phyloP scores from a whole-genome alignment of 1,140 invertebrate genomes.

The Uloborus diversus region DNA sequence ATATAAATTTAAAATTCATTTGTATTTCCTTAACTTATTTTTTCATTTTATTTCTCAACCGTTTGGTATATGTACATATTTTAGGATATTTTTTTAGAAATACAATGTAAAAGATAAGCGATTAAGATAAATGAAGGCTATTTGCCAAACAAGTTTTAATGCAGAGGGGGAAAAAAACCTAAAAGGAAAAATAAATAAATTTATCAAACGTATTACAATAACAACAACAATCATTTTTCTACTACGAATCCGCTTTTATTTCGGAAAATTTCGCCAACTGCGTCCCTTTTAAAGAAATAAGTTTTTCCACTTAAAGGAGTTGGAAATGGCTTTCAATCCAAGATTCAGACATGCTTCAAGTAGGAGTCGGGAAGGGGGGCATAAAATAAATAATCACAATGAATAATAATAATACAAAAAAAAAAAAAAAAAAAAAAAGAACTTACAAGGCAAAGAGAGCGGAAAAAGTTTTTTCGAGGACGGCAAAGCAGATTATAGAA shows the following conservation, averaged over 20 bases:
- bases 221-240: neutral
- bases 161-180: too few species aligned
- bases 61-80: too few species aligned
- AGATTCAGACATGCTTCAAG: conserved; percentile 17
- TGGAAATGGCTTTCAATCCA: conserved; percentile 34
- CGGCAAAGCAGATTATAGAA: conserved; percentile 55
- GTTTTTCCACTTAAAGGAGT: conserved; percentile 23
- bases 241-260: neutral
- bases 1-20: too few species aligned
- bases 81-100: too few species aligned
- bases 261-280: neutral
- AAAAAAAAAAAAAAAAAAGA: neutral
- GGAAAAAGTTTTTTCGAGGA: neutral
- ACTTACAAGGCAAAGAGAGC: neutral
- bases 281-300: conserved; percentile 19
- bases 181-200: too few species aligned
- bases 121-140: too few species aligned
- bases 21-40: too few species aligned
- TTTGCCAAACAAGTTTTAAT: too few species aligned
- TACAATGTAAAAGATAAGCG: too few species aligned
- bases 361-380: neutral
- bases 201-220: neutral
- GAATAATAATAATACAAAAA: conserved; percentile 16
- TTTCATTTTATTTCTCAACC: too few species aligned
- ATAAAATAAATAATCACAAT: neutral